Base-by-base conservation (phyloP, 92 coral and sea anemone species). In the Montipora capitata region DNA sequence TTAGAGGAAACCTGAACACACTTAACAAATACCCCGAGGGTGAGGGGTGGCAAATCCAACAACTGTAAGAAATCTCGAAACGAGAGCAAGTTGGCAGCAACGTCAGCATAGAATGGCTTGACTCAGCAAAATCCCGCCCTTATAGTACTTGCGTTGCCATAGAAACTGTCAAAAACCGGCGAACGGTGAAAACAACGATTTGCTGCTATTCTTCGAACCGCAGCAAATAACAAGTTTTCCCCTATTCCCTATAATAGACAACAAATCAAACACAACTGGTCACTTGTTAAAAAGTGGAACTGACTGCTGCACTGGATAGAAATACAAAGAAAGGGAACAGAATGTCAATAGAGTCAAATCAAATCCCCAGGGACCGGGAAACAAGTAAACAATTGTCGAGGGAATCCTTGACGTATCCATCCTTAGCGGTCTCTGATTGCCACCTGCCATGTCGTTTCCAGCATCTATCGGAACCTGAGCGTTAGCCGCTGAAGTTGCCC, bases 371-470 rank as follows among this genome's bases (percentile, higher is more conserved):
- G 1, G 54, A 39, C 27, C 4, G 40, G 1, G 84, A 6, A 41
- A 79, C 70, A 17, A 61, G 80, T 13, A 66, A 17, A 3, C 89
- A 49, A 43, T 40, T 44, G 61, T 85, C 76, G 0, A 85, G 18
- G 11, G 89, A 85, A 38, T 76, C 77, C 64, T 76, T 77, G 4
- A 85, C 93, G 48, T 84, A 89, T 0, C 83, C 80, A 14, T 90
- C 79, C 74, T 85, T 90, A 4, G 90, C 78, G 4, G 76, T 3
- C 20, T 58, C 35, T 27, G 85, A 90, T 74, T 70, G 51, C 87
- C 90, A 90, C 48, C 91, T 79, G 57, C 91, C 84, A 52, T 90
- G 94, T 14, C 91, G 77, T 61, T 90, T 87, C 77, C 87, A 84
- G 20, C 87, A 56, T 5, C 90, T 40, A 16, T 86, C 90, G 0